Conservation (phyloP, 2,888 invertebrate genomes). For the Lasius fuliginosus region DNA sequence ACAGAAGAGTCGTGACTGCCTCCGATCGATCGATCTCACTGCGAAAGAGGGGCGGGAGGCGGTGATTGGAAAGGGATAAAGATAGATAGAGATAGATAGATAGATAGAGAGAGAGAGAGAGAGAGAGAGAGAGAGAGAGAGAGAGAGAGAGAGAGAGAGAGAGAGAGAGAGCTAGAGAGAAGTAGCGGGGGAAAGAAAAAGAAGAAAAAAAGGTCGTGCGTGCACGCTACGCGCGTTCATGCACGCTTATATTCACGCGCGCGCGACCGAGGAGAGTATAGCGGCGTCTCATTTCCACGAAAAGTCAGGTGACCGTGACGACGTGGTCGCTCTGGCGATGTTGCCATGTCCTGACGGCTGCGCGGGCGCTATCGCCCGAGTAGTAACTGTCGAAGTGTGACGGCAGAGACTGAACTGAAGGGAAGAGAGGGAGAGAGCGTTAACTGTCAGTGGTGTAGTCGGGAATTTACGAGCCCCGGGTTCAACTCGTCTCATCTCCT, state of each 20-base stretch:
- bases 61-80: too few relatives aligned
- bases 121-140: not conserved
- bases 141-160: not conserved
- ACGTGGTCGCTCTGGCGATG: slow-evolving; percentile 72
- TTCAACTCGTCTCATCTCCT: not conserved
- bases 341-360: slow-evolving; percentile 70
- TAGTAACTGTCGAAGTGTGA: slow-evolving; percentile 55
- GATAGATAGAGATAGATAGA: not conserved
- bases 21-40: slow-evolving; percentile 46
- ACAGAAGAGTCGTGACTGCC: slow-evolving; percentile 37
- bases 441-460: slow-evolving; percentile 64
- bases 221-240: slow-evolving; percentile 52
- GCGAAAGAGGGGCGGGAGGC: not conserved
- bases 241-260: slow-evolving; percentile 64
- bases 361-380: slow-evolving; percentile 58
- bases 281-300: slow-evolving; percentile 73
- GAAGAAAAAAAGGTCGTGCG: slow-evolving; percentile 27
- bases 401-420: slow-evolving; percentile 28
- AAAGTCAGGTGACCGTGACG: slow-evolving; percentile 80
- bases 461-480: slow-evolving; percentile 47
- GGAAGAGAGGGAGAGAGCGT: slow-evolving; percentile 36
- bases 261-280: slow-evolving; percentile 51
- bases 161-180: not conserved
- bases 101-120: not conserved
- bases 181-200: not conserved